Evolutionary conservation across 2,888 invertebrate genomes (phyloP), one percentile per base, ranked within the genome.

Genomic region (Saturnia pavonia): DNA sequence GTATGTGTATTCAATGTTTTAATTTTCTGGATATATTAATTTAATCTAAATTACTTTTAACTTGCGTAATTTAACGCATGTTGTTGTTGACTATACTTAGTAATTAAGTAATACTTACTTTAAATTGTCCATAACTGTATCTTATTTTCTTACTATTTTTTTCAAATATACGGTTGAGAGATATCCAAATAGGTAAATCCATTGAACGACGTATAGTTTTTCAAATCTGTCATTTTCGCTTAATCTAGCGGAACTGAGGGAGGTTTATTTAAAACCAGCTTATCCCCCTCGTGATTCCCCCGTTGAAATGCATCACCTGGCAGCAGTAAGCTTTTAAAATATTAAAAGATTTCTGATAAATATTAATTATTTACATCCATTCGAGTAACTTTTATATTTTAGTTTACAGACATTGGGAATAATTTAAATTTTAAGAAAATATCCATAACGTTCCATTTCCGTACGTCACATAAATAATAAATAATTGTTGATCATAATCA

Each of bases 401-500:
- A 48, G 19, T 60, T 54, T 11, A 22, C 22, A 9, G n/a, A 11
- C 54, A 54, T 54, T 54, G 12, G 27, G 11, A 60, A 54, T n/a
- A 27, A 60, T 14, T 60, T 12, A 60, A 60, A 7, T 60, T 60
- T 14, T 25, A 60, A 27, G 27, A 60, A 14, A 27, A 27, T 60
- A 6, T 12, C 14, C 14, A 60, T 60, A 60, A 27, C 12, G 27
- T 60, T 14, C 27, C 14, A 60, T 60, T 60, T 34, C 14, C 12
- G 12, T 25, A 6, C 25, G 27, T 27, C 25, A 16, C 57, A 60
- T 60, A 60, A 60, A 60, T 60, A 14, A 14, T 60, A 25, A 60
- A 60, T 27, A 14, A 60, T 25, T 40, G 67, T 71, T 71, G 77
- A 77, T 77, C 71, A 68, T 69, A 73, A 79, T 78, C 77, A 72